Evolutionary conservation across 1,140 invertebrate species (phyloP), one percentile per base, ranked within the genome.

Genomic region (Spodoptera litura): DNA sequence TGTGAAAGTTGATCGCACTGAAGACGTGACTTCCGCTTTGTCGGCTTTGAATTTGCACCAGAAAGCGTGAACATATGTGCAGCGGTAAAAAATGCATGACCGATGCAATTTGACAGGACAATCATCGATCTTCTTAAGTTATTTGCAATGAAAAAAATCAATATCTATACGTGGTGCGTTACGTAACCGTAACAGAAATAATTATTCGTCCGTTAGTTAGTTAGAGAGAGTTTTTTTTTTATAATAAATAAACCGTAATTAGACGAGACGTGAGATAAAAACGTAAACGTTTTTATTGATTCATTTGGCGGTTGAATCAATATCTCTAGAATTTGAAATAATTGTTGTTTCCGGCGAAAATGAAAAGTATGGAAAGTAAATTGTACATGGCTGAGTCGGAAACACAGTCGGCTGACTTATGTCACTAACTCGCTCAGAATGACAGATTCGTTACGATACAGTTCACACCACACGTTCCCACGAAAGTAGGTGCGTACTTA

Each of bases 401-500:
- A 44, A 62, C 15, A 13, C 8, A 38, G n/a, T 31, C 15, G n/a
- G 61, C 35, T 61, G 53, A 12, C 38, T 68, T 78, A 70, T 78
- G 55, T 58, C 75, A 78, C 53, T n/a, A 31, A 31, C 31, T 31
- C 15, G 12, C 9, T 49, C 0, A 58, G 27, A 78, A 25, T 66
- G 68, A 79, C 70, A 64, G 56, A 56, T 38, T 35, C 27, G 59
- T 53, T 38, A 75, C 56, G 56, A 68, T 51, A 75, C 73, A 58
- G 53, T 85, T 83, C 81, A 79, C 84, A 87, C 80, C 31, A 31
- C 31, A 66, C 81, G 68, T 79, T 82, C 76, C 27, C 71, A 85
- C 78, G 82, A 85, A 85, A 83, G 83, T 80, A 61, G 78, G 61
- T 74, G 51, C 68, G 77, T 81, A 81, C 76, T 83, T 81, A 80